A percentile compares a stretch with the other conserved stretches of the same genome.
phyloP scores from a whole-genome alignment of 1,140 invertebrate genomes.

The Copidosoma floridanum region DNA sequence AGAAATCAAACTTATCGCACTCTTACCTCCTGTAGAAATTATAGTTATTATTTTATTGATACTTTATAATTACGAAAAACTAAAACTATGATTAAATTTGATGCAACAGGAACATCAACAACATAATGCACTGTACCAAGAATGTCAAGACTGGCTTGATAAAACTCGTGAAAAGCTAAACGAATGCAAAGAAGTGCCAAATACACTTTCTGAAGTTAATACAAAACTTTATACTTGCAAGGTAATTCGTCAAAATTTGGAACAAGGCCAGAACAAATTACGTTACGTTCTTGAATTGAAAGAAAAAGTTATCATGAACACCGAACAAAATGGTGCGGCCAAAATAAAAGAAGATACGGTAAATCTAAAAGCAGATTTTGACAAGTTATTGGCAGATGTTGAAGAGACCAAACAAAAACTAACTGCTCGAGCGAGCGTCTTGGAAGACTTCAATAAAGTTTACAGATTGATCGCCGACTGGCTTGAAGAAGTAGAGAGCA shows the following conservation, averaged over 20 bases:
- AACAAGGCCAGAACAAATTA: constrained; percentile 88
- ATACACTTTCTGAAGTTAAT: constrained; percentile 76
- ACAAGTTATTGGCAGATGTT: constrained; percentile 77
- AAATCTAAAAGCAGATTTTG: constrained; percentile 83
- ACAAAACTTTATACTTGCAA: constrained; percentile 82
- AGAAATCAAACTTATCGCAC: no score
- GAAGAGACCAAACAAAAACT: constrained; percentile 75
- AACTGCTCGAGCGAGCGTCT: constrained; percentile 66
- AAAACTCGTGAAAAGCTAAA: constrained; percentile 78
- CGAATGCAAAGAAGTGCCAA: constrained; percentile 74
- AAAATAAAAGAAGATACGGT: constrained; percentile 90
- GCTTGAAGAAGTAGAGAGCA: constrained; percentile 83
- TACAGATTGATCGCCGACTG: constrained; percentile 78
- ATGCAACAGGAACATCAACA: constrained; percentile 79
- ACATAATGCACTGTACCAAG: constrained; percentile 83
- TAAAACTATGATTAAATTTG: no score
- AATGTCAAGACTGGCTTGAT: constrained; percentile 90
- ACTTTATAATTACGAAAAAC: no score
- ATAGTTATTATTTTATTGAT: no score
- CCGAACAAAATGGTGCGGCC: constrained; percentile 78
- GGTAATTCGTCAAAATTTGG: constrained; percentile 77
- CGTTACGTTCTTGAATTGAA: constrained; percentile 87
- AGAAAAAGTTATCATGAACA: constrained; percentile 89
- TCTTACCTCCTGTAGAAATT: no score
- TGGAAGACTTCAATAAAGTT: constrained; percentile 84